Percentiles rank a stretch among this genome's conserved stretches.
Evolutionary conservation across 2,113 vertebrate genomes (phyloP).

Genomic region (Leuciscus idus): DNA sequence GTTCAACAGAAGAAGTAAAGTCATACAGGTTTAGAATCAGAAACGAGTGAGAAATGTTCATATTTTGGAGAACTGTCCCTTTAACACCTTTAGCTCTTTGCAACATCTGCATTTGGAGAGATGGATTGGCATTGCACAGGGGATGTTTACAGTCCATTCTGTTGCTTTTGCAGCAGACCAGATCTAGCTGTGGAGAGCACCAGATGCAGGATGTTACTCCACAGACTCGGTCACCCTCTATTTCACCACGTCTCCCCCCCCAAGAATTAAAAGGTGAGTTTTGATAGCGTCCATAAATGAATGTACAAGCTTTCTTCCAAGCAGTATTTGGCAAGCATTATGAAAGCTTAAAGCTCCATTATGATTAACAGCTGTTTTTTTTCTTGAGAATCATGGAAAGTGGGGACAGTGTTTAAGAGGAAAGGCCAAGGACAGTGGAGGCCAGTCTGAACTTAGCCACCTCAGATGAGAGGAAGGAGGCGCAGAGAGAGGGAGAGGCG

Average conservation of each 20-base stretch:
- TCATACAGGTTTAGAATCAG: background rate
- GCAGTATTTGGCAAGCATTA: constrained; percentile 6
- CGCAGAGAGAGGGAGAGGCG: constrained; percentile 18
- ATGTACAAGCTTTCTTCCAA: constrained; percentile 35
- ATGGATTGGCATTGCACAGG: constrained; percentile 30
- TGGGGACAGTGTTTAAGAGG: constrained; percentile 41
- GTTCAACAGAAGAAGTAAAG: background rate
- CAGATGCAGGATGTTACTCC: constrained; percentile 42
- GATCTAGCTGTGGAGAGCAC: constrained; percentile 40
- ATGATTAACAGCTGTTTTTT: background rate
- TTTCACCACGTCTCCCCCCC: background rate
- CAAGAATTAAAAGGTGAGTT: constrained; percentile 33
- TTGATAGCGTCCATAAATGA: background rate
- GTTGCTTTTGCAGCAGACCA: constrained; percentile 49
- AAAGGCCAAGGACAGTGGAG: constrained; percentile 52
- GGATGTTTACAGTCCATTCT: constrained; percentile 48
- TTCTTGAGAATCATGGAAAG: constrained; percentile 27
- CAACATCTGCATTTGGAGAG: background rate
- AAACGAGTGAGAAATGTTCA: background rate
- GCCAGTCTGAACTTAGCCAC: constrained; percentile 43
- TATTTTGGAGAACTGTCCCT: background rate
- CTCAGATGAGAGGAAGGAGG: constrained; percentile 28
- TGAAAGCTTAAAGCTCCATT: constrained; percentile 18
- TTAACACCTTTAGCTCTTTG: background rate
- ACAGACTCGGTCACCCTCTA: constrained; percentile 35